A percentile compares a stretch with the other conserved stretches of the same genome.
phyloP scores from a whole-genome alignment of 2,797 vertebrate species.

The Falco peregrinus region DNA sequence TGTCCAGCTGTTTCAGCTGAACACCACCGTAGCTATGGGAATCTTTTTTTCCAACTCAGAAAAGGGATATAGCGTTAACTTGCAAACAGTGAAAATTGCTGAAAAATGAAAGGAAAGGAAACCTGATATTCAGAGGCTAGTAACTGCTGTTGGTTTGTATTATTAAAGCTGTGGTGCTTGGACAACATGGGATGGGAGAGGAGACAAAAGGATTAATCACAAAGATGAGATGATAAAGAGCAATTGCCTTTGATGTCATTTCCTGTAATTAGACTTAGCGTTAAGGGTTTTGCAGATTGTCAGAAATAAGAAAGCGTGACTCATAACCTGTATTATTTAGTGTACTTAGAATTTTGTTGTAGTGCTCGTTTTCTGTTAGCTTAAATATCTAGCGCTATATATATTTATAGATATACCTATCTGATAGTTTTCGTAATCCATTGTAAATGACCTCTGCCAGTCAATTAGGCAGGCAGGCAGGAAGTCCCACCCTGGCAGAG shows the following conservation, averaged over 20 bases:
- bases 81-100: constrained; percentile 72
- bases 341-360: constrained; percentile 8
- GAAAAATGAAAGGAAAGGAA: constrained; percentile 43
- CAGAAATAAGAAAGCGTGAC: neutral
- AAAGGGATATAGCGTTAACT: constrained; percentile 64
- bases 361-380: constrained; percentile 5
- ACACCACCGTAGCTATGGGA: constrained; percentile 34
- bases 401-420: constrained; percentile 37
- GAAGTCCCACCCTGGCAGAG: constrained; percentile 95
- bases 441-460: constrained; percentile 82
- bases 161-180: constrained; percentile 37
- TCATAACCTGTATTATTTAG: constrained; percentile 13
- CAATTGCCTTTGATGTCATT: constrained; percentile 51
- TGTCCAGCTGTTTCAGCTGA: constrained; percentile 72
- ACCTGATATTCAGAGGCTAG: constrained; percentile 14
- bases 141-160: neutral
- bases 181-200: neutral
- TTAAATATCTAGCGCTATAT: constrained; percentile 2
- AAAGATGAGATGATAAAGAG: neutral
- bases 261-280: constrained; percentile 51
- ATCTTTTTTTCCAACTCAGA: constrained; percentile 42
- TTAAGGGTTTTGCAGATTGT: neutral
- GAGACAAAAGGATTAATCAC: constrained; percentile 16
- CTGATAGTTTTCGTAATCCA: constrained; percentile 68
- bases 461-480: constrained; percentile 87